Base-by-base conservation (phyloP, 2,113 vertebrate species). In the Capricornis sumatraensis region DNA sequence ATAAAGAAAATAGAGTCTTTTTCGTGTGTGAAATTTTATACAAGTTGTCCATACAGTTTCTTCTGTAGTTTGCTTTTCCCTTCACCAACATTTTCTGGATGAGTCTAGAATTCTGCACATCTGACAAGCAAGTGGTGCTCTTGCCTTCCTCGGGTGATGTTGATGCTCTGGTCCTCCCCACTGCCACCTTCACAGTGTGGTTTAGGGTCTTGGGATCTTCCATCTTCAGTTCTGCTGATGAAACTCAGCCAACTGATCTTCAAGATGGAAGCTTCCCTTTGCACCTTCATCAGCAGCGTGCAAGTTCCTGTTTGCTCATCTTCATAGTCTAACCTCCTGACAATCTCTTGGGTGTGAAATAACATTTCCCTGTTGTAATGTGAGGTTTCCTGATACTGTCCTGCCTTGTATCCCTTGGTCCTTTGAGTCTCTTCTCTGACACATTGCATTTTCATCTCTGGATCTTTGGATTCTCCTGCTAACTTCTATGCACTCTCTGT, bases 241-340 rank as follows among this genome's bases (percentile, higher is more conserved):
- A 88, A 53, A 74, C 4, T 2, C 17, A 36, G 57, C 30, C 45
- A 7, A 5, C 17, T 4, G 23, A 21, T 16, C 16, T 84, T 53
- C 1, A 8, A 5, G 47, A 30, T 1, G 0, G 16, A 27, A 30
- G 28, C 12, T 11, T 4, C 14, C 8, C 33, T 1, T 3, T 15
- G n/a, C 1, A 3, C 1, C 12, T 6, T 15, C 30, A 8, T 2
- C 40, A 3, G 36, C 21, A 13, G 43, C 0, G 1, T 2, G n/a
- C 43, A 7, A 6, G 2, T 30, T 30, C 23, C 14, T 27, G 0
- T 33, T n/a, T 23, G 17, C 33, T 36, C 33, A 5, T 14, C 52
- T 43, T 30, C 1, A 45, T 28, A n/a, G 36, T 14, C 15, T 7
- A 2, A 7, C 2, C 2, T 19, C 27, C 6, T 58, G n/a, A 3